Evolutionary conservation across 2,888 invertebrate species (phyloP).

Genomic region (Galerucella pusilla): DNA sequence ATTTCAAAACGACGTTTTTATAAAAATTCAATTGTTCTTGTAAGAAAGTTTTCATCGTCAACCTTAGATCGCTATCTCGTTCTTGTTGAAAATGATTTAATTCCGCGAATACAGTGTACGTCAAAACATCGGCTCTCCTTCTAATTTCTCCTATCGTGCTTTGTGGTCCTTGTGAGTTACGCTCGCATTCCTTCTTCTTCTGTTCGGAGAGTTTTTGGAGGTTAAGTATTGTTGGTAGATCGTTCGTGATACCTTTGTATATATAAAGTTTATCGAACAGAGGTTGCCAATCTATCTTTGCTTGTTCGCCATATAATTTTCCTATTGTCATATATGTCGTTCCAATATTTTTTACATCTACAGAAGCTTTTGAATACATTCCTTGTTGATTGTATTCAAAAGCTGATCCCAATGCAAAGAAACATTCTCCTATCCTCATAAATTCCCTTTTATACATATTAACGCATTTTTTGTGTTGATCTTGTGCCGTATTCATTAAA

Average conservation of each 20-base stretch:
- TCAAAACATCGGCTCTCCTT: slow-evolving; percentile 89
- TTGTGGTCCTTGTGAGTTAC: slow-evolving; percentile 82
- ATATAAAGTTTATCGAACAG: slow-evolving; percentile 91
- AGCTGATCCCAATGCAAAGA: slow-evolving; percentile 85
- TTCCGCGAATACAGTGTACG: slow-evolving; percentile 94
- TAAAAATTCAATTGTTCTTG: slow-evolving; percentile 93
- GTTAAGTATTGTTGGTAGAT: slow-evolving; percentile 89
- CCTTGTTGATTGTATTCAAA: slow-evolving; percentile 80
- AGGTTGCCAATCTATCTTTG: slow-evolving; percentile 90
- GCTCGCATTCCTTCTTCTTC: slow-evolving; percentile 90
- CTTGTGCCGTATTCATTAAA: slow-evolving; percentile 81
- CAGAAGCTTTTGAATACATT: slow-evolving; percentile 76
- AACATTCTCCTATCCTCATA: slow-evolving; percentile 88
- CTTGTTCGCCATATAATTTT: slow-evolving; percentile 89
- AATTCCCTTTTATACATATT: slow-evolving; percentile 90
- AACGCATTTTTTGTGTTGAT: slow-evolving; percentile 89
- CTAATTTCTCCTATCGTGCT: slow-evolving; percentile 83
- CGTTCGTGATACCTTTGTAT: slow-evolving; percentile 91
- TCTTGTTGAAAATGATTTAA: slow-evolving; percentile 92
- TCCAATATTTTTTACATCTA: slow-evolving; percentile 79
- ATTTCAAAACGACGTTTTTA: slow-evolving; percentile 81
- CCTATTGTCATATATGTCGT: slow-evolving; percentile 92
- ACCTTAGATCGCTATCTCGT: slow-evolving; percentile 85
- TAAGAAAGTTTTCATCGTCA: slow-evolving; percentile 87
- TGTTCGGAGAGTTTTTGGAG: slow-evolving; percentile 91